A percentile compares a stretch with the other conserved stretches of the same genome.
Conservation (phyloP, 1,140 invertebrate species). For the Euwallacea similis region DNA sequence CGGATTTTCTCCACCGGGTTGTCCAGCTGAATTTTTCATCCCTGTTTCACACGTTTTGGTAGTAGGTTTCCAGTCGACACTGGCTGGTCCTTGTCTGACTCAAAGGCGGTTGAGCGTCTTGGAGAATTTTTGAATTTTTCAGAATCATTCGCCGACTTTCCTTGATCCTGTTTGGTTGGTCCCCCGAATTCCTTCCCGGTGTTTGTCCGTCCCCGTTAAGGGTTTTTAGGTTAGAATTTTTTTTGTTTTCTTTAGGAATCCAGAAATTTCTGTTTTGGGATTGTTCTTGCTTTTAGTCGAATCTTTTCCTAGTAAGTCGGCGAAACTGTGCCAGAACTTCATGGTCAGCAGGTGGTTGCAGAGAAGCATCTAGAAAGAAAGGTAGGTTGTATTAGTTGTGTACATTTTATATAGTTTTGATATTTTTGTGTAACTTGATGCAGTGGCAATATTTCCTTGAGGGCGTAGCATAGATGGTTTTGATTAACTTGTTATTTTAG, state of each 20-base stretch:
- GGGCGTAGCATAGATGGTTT: too few relatives aligned
- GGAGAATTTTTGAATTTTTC: slow-evolving; percentile 31
- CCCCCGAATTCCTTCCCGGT: background rate
- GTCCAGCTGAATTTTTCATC: slow-evolving; percentile 14
- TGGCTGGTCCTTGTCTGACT: slow-evolving; percentile 11
- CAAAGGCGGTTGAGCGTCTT: slow-evolving; percentile 17
- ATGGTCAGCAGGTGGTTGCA: slow-evolving; percentile 16
- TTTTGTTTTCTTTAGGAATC: too few relatives aligned
- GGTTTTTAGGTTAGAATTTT: slow-evolving; percentile 16
- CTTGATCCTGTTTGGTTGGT: slow-evolving; percentile 17
- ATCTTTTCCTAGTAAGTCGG: slow-evolving; percentile 18
- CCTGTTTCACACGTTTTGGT: background rate
- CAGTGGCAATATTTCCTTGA: too few relatives aligned
- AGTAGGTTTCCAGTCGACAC: background rate
- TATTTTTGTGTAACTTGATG: too few relatives aligned
- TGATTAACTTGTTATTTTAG: too few relatives aligned
- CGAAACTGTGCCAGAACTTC: slow-evolving; percentile 20
- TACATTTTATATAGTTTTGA: too few relatives aligned
- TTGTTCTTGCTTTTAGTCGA: background rate
- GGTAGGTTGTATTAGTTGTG: too few relatives aligned
- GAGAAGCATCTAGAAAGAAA: background rate
- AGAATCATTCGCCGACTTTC: slow-evolving; percentile 37
- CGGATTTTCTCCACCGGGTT: slow-evolving; percentile 24
- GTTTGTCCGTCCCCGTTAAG: slow-evolving; percentile 3
- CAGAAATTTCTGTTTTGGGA: background rate